These are phyloP conservation scores for Ficedula albicollis DNA, from an alignment of 2,797 vertebrate genomes.

Conservation along the genomic window DNA sequence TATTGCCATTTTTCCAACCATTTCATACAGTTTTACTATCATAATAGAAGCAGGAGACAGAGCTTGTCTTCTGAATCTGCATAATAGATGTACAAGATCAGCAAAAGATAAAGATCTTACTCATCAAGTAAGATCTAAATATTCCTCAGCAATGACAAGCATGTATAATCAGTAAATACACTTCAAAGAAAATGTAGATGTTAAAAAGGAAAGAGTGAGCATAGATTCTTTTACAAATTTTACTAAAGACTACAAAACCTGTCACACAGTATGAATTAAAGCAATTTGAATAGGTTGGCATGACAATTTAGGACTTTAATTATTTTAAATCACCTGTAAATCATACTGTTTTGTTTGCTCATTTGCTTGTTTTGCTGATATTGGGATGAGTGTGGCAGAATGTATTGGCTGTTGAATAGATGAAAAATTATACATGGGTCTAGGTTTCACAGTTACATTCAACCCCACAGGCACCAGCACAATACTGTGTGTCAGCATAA, in stretches of 20 bases:
- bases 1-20: not conserved
- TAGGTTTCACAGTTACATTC: not conserved
- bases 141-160: not conserved
- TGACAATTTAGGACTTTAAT: not conserved
- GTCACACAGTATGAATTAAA: not conserved
- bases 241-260: not conserved
- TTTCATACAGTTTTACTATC: not conserved
- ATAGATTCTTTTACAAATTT: not conserved
- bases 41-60: not conserved
- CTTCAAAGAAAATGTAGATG: not conserved
- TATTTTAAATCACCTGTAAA: not conserved
- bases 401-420: not conserved
- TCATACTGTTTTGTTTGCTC: not conserved
- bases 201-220: not conserved
- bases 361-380: not conserved
- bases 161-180: constrained; percentile 14
- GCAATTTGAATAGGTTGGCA: not conserved
- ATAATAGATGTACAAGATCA: constrained; percentile 1
- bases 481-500: not conserved
- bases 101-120: constrained; percentile 22
- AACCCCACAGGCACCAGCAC: not conserved
- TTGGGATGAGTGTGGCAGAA: not conserved
- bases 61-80: not conserved
- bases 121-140: constrained; percentile 3
- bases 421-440: not conserved